Percentiles rank a stretch among this genome's conserved stretches.
Conservation (phyloP, 2,888 invertebrate genomes). For the Hemaris fuciformis region DNA sequence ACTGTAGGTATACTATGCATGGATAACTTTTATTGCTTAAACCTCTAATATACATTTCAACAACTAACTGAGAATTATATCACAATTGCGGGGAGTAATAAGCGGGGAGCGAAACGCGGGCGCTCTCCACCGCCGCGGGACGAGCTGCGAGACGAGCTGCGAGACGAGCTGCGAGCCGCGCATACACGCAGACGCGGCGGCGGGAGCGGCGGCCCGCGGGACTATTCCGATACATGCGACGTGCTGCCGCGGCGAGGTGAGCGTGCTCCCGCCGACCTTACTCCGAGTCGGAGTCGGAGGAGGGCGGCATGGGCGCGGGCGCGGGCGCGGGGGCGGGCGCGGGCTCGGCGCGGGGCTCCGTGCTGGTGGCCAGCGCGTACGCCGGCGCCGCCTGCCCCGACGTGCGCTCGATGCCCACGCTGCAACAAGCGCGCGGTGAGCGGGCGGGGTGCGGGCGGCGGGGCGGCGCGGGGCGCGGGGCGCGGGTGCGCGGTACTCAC, state of each 20-base stretch:
- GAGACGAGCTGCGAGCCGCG: too few species aligned
- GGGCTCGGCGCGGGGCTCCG: constrained; percentile 35
- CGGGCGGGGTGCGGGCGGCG: background rate
- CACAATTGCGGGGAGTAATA: constrained; percentile 1
- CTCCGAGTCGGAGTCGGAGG: constrained; percentile 74
- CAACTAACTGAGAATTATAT: constrained; percentile 26
- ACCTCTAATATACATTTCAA: constrained; percentile 34
- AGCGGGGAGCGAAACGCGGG: background rate
- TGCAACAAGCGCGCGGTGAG: constrained; percentile 25
- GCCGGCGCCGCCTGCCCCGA: constrained; percentile 63
- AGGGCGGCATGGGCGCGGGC: constrained; percentile 51
- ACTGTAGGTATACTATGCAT: background rate
- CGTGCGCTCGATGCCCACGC: constrained; percentile 94
- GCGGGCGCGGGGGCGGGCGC: constrained; percentile 33
- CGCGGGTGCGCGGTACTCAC: constrained; percentile 67
- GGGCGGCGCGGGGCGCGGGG: background rate
- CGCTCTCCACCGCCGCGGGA: background rate
- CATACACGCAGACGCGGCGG: background rate
- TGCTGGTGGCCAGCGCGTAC: constrained; percentile 56
- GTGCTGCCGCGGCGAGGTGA: too few species aligned
- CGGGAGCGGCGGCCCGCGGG: background rate
- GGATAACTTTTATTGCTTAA: constrained; percentile 35
- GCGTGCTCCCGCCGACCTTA: too few species aligned
- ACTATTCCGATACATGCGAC: too few species aligned
- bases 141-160: too few species aligned